Base-by-base conservation (phyloP, 2,888 invertebrate species). In the Gastracanthus pulcherrimus region DNA sequence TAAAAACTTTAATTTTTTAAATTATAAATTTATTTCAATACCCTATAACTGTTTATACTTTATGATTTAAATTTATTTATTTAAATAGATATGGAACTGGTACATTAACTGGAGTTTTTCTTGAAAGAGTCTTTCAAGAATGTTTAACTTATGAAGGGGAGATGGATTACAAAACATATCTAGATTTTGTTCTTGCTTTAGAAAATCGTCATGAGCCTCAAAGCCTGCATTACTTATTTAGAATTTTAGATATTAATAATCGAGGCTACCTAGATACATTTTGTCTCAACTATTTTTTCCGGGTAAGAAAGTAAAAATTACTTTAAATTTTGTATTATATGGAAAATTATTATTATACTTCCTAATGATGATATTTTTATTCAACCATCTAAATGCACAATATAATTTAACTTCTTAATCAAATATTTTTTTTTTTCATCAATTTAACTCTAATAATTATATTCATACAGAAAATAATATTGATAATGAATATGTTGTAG, bases 91-190 rank as follows among this genome's bases (percentile, higher is more conserved):
- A 97, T 91, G 98, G 98, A 0, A 97, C 97, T 0, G 98, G 98
- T 2, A 98, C 98, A 0, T 92, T 99, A 11, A 99, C 98, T 0
- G 94, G 95, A 60, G 96, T 97, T 0, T 99, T 99, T 92, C 93
- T 99, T 3, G 97, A 98, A 87, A 94, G 98, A 48, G 97, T 99
- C 0, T 99, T 98, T 92, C 98, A 98, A 90, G 98, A 98, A 88
- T 98, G 98, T 88, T 94, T 98, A 3, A 99, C 98, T 0, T 98
- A 98, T 90, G 97, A 98, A 86, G 97, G 97, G 0, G 97, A 98
- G 92, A 97, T 98, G 97, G 99, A 99, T 92, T 99, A 98, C 92
- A 98, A 98, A 92, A 98, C 98, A 0, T 99, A 98, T 91, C 92
- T 99, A 31, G 98, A 99, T 90, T 95, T 99, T 90, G 98, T 98